Conservation (phyloP, 1,140 invertebrate genomes). For the Solenopsis invicta region DNA sequence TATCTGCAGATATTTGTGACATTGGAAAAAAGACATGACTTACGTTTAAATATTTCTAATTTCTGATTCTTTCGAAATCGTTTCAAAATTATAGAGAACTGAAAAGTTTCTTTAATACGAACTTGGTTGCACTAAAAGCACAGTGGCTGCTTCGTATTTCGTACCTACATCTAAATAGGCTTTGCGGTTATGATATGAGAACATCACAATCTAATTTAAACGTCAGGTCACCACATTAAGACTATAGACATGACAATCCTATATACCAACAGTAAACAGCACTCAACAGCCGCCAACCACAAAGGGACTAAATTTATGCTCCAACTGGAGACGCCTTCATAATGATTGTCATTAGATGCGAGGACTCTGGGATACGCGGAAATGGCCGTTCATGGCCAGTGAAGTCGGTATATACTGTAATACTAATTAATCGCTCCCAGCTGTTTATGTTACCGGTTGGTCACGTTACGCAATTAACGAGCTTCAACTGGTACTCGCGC, state of each 20-base stretch:
- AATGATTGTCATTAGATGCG: conserved; percentile 77
- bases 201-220: conserved; percentile 7
- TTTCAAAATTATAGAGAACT: not conserved
- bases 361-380: conserved; percentile 79
- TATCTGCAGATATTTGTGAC: not conserved
- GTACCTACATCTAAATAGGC: not conserved
- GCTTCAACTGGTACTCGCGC: conserved; percentile 17
- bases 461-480: conserved; percentile 31
- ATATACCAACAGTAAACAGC: conserved; percentile 12
- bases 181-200: not conserved
- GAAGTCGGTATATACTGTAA: conserved; percentile 66
- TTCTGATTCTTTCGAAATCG: not conserved
- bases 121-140: not conserved
- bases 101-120: not conserved
- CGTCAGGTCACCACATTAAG: not conserved
- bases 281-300: conserved; percentile 7
- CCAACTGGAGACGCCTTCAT: conserved; percentile 40
- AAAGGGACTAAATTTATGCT: conserved; percentile 56
- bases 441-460: conserved; percentile 42
- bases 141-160: not conserved
- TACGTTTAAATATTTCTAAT: not conserved
- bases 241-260: not conserved
- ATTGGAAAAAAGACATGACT: not conserved
- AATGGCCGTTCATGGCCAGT: conserved; percentile 32
- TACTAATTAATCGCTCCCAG: conserved; percentile 66